phyloP scores from a whole-genome alignment of 1,140 invertebrate species.

The Tetraneura akinire region DNA sequence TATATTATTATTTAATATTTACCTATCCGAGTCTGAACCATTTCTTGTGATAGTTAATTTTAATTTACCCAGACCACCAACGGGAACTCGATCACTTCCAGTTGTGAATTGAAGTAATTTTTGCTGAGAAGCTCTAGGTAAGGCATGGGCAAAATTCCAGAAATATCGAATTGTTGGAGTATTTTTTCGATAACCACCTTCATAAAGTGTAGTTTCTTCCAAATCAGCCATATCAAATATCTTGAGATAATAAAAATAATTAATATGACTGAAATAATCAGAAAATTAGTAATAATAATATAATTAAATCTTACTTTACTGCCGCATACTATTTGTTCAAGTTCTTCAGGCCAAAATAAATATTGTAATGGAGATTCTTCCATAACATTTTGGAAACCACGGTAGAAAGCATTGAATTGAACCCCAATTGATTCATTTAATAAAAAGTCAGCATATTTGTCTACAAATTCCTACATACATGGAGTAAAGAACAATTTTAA shows the following conservation, averaged over 20 bases:
- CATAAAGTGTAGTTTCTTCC: conserved; percentile 89
- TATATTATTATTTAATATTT: conserved; percentile 44
- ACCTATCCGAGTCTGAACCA: conserved; percentile 75
- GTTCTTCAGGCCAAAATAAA: conserved; percentile 90
- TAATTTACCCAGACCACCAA: conserved; percentile 85
- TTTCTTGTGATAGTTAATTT: conserved; percentile 81
- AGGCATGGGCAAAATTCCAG: conserved; percentile 91
- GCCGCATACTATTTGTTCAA: conserved; percentile 81
- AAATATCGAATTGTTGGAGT: conserved; percentile 87
- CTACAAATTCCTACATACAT: conserved; percentile 74
- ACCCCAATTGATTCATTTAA: conserved; percentile 84
- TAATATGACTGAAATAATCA: neutral
- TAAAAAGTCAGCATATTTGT: conserved; percentile 87
- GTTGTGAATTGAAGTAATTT: conserved; percentile 92
- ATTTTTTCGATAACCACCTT: conserved; percentile 82
- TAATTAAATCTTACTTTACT: conserved; percentile 65
- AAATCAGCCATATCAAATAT: conserved; percentile 87
- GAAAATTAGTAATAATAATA: neutral
- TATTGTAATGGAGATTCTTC: conserved; percentile 77
- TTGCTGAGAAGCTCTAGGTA: conserved; percentile 81
- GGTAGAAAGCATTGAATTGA: conserved; percentile 85
- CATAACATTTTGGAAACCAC: conserved; percentile 90
- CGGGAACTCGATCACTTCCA: conserved; percentile 89
- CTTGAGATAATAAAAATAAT: conserved; percentile 59
- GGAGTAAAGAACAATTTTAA: neutral